Base-by-base conservation (phyloP, 2,797 vertebrate genomes). In the Myiotriccus ornatus region DNA sequence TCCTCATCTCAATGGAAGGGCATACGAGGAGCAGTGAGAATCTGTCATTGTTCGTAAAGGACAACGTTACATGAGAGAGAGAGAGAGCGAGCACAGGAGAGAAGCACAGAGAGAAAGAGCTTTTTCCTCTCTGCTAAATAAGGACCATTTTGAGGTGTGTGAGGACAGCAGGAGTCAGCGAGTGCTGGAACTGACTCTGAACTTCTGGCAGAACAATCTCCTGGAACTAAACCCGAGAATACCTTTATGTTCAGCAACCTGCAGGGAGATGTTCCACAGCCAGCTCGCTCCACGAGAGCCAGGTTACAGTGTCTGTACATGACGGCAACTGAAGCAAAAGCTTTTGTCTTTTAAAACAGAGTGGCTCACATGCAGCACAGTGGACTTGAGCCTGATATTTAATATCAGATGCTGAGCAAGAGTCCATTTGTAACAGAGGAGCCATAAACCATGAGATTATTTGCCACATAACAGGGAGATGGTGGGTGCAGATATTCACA, bases 121-220 rank as follows among this genome's bases (percentile, higher is more conserved):
- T 84, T 91, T 91, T 91, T 60, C 63, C 73, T 81, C 22, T 92
- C 83, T 94, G 84, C 79, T 94, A 89, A 90, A 93, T 67, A 90
- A 97, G 76, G 92, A 65, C 65, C 24, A 1, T 87, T 91, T 37
- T 65, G 91, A 96, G 90, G 89, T 91, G 92, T 96, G 65, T 92
- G 94, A 95, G 96, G 94, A 96, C 87, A 95, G 94, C 69, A 47
- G 95, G 93, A 91, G 84, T 94, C 89, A 95, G 92, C 3, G 6
- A 97, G 89, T 84, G 92, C 91, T 95, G 91, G 91, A 93, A 97
- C 79, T 97, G 89, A 95, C 95, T 95, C 94, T 96, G 95, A 96
- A 95, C 96, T 97, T 93, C 71, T 87, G 92, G 92, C 91, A 93
- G 95, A 96, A 96, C 69, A 93, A 89, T 95, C 73, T 93, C 76